These are phyloP conservation scores for Arrhopalites spinosus DNA, from an alignment of 2,888 invertebrate species.

Conservation along the genomic window DNA sequence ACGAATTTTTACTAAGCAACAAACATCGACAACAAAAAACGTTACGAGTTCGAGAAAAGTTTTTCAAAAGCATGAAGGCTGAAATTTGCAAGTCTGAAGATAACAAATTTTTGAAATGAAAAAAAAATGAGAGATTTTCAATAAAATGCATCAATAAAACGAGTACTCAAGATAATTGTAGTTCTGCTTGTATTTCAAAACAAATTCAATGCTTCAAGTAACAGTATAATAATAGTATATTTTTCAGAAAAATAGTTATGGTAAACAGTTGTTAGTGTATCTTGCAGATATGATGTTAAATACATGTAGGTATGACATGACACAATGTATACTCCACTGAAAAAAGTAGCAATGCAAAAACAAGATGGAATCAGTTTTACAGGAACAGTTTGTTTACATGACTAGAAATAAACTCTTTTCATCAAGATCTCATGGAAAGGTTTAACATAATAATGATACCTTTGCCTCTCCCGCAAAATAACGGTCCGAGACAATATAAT, in stretches of 20 bases:
- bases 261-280: too few species aligned
- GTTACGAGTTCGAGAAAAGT: constrained; percentile 50
- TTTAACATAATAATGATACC: background rate
- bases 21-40: constrained; percentile 51
- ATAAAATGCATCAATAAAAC: background rate
- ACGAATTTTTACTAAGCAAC: constrained; percentile 54
- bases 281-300: too few species aligned
- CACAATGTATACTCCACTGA: background rate
- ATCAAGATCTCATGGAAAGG: constrained; percentile 1
- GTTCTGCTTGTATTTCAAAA: too few species aligned
- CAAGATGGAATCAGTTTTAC: background rate
- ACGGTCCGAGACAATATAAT: background rate
- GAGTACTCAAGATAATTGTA: too few species aligned
- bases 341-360: background rate
- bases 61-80: constrained; percentile 46
- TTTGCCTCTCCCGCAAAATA: background rate
- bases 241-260: too few species aligned
- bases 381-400: background rate
- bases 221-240: too few species aligned
- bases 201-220: too few species aligned
- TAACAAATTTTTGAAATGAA: background rate
- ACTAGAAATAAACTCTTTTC: background rate
- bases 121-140: background rate
- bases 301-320: background rate
- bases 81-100: background rate